Percentiles rank a stretch among this genome's conserved stretches.
These are phyloP conservation scores for Xenopus borealis DNA, from an alignment of 2,113 vertebrate genomes.

Conservation along the genomic window DNA sequence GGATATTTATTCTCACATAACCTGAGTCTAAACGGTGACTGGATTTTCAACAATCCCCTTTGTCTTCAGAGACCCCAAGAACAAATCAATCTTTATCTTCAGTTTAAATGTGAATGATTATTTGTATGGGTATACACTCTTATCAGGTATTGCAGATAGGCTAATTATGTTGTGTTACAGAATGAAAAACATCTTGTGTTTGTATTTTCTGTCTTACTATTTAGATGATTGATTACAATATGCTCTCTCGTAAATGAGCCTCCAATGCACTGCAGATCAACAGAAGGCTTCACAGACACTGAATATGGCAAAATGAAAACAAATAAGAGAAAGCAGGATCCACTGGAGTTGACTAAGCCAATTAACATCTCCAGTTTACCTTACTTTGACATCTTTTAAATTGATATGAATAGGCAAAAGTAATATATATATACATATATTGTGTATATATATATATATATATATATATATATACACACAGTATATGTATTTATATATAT, in stretches of 20 bases:
- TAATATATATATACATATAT: too few species aligned
- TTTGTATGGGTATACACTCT: constrained; percentile 20
- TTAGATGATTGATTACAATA: constrained; percentile 2
- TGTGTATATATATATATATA: too few species aligned
- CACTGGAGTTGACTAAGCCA: too few species aligned
- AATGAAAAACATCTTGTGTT: not conserved
- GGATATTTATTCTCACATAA: constrained; percentile 20
- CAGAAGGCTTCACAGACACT: not conserved
- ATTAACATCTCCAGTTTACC: too few species aligned
- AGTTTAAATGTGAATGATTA: constrained; percentile 29
- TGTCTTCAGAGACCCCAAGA: not conserved
- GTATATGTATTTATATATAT: too few species aligned
- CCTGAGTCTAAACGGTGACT: not conserved
- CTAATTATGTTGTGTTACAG: constrained; percentile 13
- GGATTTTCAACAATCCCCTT: not conserved
- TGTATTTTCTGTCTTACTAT: not conserved
- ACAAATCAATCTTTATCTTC: constrained; percentile 17
- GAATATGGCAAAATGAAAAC: not conserved
- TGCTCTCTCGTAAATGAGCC: not conserved
- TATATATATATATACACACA: too few species aligned
- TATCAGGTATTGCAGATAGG: constrained; percentile 27
- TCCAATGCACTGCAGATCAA: not conserved
- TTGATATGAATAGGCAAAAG: too few species aligned
- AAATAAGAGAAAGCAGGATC: too few species aligned
- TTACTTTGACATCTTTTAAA: too few species aligned